Evolutionary conservation across 1,140 invertebrate species (phyloP), one percentile per base, ranked within the genome.

Genomic region (Heterodera schachtii): DNA sequence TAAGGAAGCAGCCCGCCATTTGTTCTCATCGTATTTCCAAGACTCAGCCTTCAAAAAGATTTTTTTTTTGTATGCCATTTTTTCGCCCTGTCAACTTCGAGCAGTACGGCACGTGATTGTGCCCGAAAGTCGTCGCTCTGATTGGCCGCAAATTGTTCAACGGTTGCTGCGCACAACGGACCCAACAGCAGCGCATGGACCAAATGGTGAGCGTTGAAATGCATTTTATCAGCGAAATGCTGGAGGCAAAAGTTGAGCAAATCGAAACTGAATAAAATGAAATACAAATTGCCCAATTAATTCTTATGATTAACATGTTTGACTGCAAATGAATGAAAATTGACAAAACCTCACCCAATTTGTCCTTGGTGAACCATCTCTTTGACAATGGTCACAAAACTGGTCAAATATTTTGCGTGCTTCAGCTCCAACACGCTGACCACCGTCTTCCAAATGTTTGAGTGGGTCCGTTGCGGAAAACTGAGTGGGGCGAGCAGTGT

Each of bases 191-290:
- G 11, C 3, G 76, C 44, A 41, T 69, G 66, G 47, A 69, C 47
- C 47, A 78, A 78, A 41, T 41, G 47, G 41, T 11, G 13, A 64
- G 47, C 21, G n/a, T 19, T 67, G 60, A 49, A 41, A 66, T 16
- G 16, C 13, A 44, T 64, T 43, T 49, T 70, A 44, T 31, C 44
- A 64, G 47, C 70, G 7, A 31, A 67, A 43, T 60, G 13, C 19
- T 60, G 57, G 2, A 78, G 31, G 76, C 76, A 78, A 78, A 66
- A 78, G 66, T 21, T 43, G 3, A 78, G 64, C 44, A 78, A 49
- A 41, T 70, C 66, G 49, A 78, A 78, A 44, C 76, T 78, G 70
- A 69, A 77, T 19, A 77, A 6, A 49, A 77, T 2, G 0, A 69
- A 9, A 8, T n/a, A 69, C 19, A 69, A 57, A 67, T 5, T 41